Evolutionary conservation across 2,113 vertebrate genomes (phyloP), one percentile per base, ranked within the genome.

Genomic region (Agapornis roseicollis): DNA sequence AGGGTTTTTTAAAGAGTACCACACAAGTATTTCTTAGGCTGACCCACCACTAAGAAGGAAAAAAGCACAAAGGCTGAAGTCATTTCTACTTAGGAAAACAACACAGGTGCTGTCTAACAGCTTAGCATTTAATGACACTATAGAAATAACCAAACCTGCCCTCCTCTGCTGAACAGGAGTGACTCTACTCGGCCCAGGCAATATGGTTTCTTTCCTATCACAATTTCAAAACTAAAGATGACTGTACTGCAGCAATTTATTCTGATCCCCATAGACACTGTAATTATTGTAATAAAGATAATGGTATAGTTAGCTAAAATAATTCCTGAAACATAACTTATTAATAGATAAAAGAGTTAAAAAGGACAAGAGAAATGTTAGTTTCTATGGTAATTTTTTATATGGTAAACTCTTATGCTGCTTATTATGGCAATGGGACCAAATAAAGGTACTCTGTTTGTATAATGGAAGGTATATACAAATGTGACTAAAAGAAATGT

Each of bases 401-500:
- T 39, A 70, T 42, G 61, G 42, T 80, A 44, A 64, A 66, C 80
- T 88, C 87, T 93, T 78, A 87, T 44, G 29, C 58, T 93, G 66
- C 39, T 86, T 97, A 80, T 88, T 83, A 85, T 56, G 73, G 85
- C 89, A 90, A 7, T 41, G 28, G 77, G 72, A 77, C 18, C 42
- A 94, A 85, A 82, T 89, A 82, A 72, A 94, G 53, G 85, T 29
- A 31, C 25, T 94, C 55, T 71, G 37, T 44, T 82, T 27, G 3
- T 49, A 69, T 22, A 86, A 97, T 37, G 68, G 70, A 66, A 87
- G 41, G 88, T 94, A 96, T 95, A 73, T 65, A 89, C 60, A 94
- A 96, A 94, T 60, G 58, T 93, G 70, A 96, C 73, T 77, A 83
- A 97, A 97, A 95, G 88, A 95, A 97, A 96, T 95, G 86, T 77